Conservation (phyloP, 2,888 invertebrate genomes). For the Drosophila pullipes region DNA sequence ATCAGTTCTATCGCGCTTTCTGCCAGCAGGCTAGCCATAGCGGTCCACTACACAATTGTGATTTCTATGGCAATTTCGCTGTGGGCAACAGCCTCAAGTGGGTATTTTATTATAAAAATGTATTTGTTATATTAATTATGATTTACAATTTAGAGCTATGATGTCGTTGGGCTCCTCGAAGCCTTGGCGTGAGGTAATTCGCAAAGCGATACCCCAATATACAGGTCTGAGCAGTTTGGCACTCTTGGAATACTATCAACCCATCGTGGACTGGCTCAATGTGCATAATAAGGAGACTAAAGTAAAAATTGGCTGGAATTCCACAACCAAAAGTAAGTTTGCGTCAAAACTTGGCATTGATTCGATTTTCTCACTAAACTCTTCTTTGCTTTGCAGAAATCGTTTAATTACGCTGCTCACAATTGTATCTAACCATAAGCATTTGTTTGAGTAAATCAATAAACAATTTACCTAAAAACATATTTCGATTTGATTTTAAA, state of each 20-base stretch:
- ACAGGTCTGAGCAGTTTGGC: slow-evolving; percentile 90
- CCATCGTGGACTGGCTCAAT: slow-evolving; percentile 84
- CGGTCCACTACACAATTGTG: slow-evolving; percentile 92
- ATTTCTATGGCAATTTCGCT: slow-evolving; percentile 91
- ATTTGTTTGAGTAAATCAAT: slow-evolving; percentile 17
- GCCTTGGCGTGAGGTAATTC: slow-evolving; percentile 92
- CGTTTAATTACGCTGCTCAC: slow-evolving; percentile 37
- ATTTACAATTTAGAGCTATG: slow-evolving; percentile 84
- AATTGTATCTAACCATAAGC: background rate
- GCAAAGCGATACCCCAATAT: slow-evolving; percentile 90
- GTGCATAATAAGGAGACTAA: slow-evolving; percentile 70
- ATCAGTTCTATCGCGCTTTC: slow-evolving; percentile 91
- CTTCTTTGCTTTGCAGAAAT: slow-evolving; percentile 56
- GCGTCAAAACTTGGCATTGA: background rate
- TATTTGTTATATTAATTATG: no score
- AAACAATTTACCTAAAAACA: background rate
- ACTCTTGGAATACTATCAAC: slow-evolving; percentile 92
- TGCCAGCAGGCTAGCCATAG: slow-evolving; percentile 91
- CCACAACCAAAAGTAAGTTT: slow-evolving; percentile 79
- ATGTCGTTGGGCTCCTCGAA: slow-evolving; percentile 88
- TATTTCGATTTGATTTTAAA: slow-evolving; percentile 13
- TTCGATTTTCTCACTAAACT: background rate
- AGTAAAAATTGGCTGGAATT: slow-evolving; percentile 81
- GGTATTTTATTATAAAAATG: slow-evolving; percentile 60
- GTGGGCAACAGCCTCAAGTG: slow-evolving; percentile 90